Evolutionary conservation across 2,888 invertebrate genomes (phyloP), one percentile per base, ranked within the genome.

Genomic region (Dysmachus trigonus): DNA sequence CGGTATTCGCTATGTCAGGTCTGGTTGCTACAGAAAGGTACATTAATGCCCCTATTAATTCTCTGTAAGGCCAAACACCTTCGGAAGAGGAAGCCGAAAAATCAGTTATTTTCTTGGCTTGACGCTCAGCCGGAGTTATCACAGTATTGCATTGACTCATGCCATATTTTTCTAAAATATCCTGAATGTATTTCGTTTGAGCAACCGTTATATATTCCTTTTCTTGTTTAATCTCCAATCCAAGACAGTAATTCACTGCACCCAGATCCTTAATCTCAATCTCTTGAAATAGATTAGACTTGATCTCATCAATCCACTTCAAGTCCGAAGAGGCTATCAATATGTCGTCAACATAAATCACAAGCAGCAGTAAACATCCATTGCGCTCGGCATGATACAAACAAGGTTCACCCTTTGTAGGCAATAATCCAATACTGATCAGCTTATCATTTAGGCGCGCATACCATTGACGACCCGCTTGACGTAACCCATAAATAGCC

Each of bases 261-360:
- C 85, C 85, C 31, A 85, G 13, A 33, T 85, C 76, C 31, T 53
- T 85, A 13, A 85, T 13, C n/a, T 76, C 35, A 33, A 85, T 53
- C 2, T 51, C 18, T 6, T 13, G 15, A 3, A 4, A 15, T 10
- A 85, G 8, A 1, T 76, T 13, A 2, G 10, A 13, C 27, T 30
- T 33, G 22, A 85, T 47, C 1, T 33, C 31, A 8, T 27, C 13
- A 8, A 85, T 31, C 38, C 30, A 18, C 1, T 30, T 31, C 10
- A 22, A 51, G 7, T 85, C 76, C 13, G 3, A 13, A 7, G 30
- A 76, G 7, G 38, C 51, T 7, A 85, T 31, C 2, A 85, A 22
- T 6, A 73, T 15, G 0, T 81, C 53, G 38, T 53, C 76, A 0
- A 85, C 74, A 51, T 85, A 85, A 13, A 76, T 41, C 1, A 41